Base-by-base conservation (phyloP, 2,797 vertebrate genomes). In the Macrochelys suwanniensis region DNA sequence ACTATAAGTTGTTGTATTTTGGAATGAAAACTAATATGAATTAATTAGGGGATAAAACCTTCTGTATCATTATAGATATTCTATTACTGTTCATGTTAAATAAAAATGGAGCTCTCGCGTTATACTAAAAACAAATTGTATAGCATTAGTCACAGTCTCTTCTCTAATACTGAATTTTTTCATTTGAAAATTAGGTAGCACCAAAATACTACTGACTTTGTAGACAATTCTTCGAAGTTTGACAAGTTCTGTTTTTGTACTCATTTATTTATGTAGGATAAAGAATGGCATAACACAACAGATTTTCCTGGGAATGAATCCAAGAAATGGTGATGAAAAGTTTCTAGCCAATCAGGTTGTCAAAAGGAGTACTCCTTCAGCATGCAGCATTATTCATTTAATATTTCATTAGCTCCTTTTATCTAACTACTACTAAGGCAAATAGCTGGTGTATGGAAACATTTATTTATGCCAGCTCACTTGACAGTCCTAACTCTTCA, bases 151-250 rank as follows among this genome's bases (percentile, higher is more conserved):
- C 93, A 76, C 68, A 31, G 5, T 68, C 19, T 81, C 49, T 51
- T 80, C 54, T 82, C 50, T 94, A 94, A 86, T 82, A 80, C 49
- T 86, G 92, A 15, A 28, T 83, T 47, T 17, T 57, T 85, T 28
- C 49, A 4, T 88, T 93, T 97, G 83, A 91, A 95, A 89, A 68
- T 85, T 78, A 33, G 3, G 49, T 84, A 0, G 74, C 95, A 92
- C 47, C 89, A 92, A 88, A 95, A 85, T 0, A 1, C 28, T 96
- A 33, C n/a, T 92, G 51, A 82, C 93, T 93, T 71, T 94, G 95
- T 94, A 95, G 96, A 89, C 57, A 82, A 89, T 97, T 96, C 85
- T 92, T 33, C 59, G 2, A 94, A 68, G 87, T 96, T 94, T 68
- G 65, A 37, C 65, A 84, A 92, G 77, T 93, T 90, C 84, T 56